Conservation (phyloP, 1,140 invertebrate species). For the Cherax quadricarinatus region DNA sequence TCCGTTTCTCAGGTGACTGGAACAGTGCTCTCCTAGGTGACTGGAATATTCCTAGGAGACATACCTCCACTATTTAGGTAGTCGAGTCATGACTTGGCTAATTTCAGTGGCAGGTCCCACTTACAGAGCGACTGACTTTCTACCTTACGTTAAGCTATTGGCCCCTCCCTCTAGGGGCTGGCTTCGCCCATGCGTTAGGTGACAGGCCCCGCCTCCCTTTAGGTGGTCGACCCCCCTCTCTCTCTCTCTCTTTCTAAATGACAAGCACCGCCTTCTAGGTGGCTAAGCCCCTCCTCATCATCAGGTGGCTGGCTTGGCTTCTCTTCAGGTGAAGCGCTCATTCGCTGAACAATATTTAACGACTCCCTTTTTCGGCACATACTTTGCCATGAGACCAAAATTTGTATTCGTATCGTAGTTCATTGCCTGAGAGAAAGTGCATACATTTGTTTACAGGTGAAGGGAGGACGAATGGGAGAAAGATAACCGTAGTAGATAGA, state of each 20-base stretch:
- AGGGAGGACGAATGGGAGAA: not conserved
- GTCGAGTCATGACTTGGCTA: no score
- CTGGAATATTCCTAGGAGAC: no score
- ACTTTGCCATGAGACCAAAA: not conserved
- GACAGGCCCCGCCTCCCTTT: not conserved
- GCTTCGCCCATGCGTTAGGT: constrained; percentile 2
- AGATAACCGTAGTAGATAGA: no score
- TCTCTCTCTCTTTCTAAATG: no score
- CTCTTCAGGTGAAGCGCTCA: not conserved
- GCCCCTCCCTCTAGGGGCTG: constrained; percentile 2
- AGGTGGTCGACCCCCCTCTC: not conserved
- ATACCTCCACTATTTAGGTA: no score
- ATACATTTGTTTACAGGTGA: not conserved
- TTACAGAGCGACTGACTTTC: no score
- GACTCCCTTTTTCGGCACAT: constrained; percentile 6
- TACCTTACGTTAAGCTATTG: no score
- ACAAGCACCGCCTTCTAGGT: not conserved
- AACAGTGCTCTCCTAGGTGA: no score
- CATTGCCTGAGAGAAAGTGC: not conserved
- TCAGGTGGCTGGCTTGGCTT: not conserved
- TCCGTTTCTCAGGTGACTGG: no score
- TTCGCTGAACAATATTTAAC: not conserved
- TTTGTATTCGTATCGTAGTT: not conserved
- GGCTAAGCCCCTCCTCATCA: not conserved
- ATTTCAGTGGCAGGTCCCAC: not conserved